A percentile compares a stretch with the other conserved stretches of the same genome.
Conservation (phyloP, 35 echinoderm and acorn worm genomes). For the Apostichopus japonicus region DNA sequence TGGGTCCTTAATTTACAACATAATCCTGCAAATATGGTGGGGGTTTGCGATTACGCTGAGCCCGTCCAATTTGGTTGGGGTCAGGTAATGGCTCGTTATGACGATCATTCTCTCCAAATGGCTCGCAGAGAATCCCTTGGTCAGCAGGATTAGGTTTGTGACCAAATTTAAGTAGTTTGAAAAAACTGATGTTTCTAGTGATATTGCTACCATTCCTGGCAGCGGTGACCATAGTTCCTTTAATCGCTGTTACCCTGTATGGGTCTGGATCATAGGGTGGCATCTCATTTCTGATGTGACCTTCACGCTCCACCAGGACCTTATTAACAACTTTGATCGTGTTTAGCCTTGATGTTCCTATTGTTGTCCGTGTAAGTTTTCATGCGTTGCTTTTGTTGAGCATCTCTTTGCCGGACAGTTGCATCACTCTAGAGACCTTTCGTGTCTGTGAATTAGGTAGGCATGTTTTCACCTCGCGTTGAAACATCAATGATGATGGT, state of each 20-base stretch:
- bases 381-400: constrained; percentile 19
- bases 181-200: constrained; percentile 58
- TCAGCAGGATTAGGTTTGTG: not conserved
- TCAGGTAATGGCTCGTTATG: not conserved
- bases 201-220: constrained; percentile 49
- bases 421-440: not conserved
- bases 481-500: constrained; percentile 54
- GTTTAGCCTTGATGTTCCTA: not conserved
- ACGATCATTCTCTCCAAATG: not conserved
- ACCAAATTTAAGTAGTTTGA: constrained; percentile 30
- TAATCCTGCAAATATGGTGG: constrained; percentile 20
- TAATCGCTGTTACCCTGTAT: constrained; percentile 57
- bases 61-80: not conserved
- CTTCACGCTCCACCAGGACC: constrained; percentile 69
- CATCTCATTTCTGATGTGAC: constrained; percentile 27
- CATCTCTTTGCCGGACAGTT: not conserved
- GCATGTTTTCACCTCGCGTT: constrained; percentile 33
- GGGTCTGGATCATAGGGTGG: constrained; percentile 73
- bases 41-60: not conserved
- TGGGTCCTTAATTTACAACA: constrained; percentile 12
- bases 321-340: constrained; percentile 55
- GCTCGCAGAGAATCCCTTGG: not conserved
- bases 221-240: constrained; percentile 68
- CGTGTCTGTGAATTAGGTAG: constrained; percentile 6
- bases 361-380: constrained; percentile 7